A percentile compares a stretch with the other conserved stretches of the same genome.
These are phyloP conservation scores for Otus sunia DNA, from an alignment of 2,113 vertebrate genomes.

Conservation along the genomic window DNA sequence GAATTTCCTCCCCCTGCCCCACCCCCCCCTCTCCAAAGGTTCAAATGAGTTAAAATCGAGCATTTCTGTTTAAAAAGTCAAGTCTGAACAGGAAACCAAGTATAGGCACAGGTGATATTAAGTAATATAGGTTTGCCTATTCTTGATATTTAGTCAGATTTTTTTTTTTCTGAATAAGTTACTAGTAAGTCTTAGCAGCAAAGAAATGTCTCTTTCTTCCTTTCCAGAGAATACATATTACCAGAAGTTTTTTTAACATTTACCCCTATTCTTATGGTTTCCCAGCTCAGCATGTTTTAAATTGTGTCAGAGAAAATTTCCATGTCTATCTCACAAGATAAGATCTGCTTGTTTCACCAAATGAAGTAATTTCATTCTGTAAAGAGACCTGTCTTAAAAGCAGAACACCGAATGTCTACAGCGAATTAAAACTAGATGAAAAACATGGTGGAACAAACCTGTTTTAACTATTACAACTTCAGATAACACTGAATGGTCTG, in stretches of 20 bases:
- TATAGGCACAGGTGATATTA: neutral
- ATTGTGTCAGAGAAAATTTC: neutral
- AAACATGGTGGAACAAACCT: neutral
- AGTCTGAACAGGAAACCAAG: neutral
- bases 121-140: neutral
- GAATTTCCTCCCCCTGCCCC: neutral
- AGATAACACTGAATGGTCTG: neutral
- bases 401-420: neutral
- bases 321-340: neutral
- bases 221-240: neutral
- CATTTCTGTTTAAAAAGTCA: neutral
- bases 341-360: neutral
- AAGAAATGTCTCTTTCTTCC: neutral
- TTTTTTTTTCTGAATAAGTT: neutral
- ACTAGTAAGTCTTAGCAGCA: neutral
- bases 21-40: too few relatives aligned
- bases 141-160: neutral
- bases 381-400: neutral
- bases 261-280: neutral
- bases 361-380: neutral
- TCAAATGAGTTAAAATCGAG: neutral
- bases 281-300: neutral
- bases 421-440: neutral
- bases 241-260: neutral
- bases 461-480: neutral